Base-by-base conservation (phyloP, 2,888 invertebrate genomes). In the Aricia artaxerxes region DNA sequence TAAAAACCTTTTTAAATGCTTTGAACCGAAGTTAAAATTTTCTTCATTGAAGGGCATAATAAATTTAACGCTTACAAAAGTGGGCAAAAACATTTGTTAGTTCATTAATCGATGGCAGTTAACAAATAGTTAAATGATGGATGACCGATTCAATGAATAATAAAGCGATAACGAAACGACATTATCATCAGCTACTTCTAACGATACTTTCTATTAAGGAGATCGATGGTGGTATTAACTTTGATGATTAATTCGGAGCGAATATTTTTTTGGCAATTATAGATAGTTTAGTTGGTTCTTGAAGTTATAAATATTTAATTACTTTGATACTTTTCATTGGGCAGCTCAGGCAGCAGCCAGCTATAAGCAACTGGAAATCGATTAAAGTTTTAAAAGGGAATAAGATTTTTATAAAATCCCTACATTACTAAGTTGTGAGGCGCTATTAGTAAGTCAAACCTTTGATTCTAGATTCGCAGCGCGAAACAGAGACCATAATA, bases 81-180 rank as follows among this genome's bases (percentile, higher is more conserved):
- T 38, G 35, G 13, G 69, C 69, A 69, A 69, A 69, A 69, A 69
- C 35, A 69, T 69, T 64, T 69, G 38, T 69, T 69, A 69, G 35
- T 69, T 69, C 13, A 69, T 69, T 69, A 1, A 69, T 38, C 69
- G 69, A 69, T 69, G 69, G 69, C 69, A 38, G 69, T 69, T 69
- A 38, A 69, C 69, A 69, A 69, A 69, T 69, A 69, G 69, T 69
- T 69, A 35, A 69, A 69, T 69, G 69, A 69, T 69, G 35, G 69
- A 69, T 69, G 69, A 69, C 69, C 69, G 69, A 69, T 35, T 69
- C 69, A 69, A 38, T 69, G 69, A 69, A 69, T 69, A 69, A 69
- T 35, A 69, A 69, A 38, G 69, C 69, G 69, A 69, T 69, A 69
- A 35, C 35, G 69, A 69, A 69, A 69, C 69, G 13, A 16, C 69